Evolutionary conservation across 2,113 vertebrate genomes (phyloP).

Genomic region (Callionymus lyra): DNA sequence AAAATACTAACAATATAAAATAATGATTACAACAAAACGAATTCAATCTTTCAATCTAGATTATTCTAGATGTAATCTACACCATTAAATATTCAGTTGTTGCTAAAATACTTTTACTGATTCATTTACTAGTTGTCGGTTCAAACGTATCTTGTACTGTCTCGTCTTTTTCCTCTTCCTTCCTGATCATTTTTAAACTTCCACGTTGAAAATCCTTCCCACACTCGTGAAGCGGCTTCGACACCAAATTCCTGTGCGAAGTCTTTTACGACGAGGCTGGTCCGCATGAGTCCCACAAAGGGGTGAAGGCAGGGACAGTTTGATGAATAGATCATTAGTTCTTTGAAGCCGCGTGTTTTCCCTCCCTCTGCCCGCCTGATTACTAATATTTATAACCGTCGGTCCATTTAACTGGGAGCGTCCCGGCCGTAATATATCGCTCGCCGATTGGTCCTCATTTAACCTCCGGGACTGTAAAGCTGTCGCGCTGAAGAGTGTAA

Average conservation of each 20-base stretch:
- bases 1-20: too few species aligned
- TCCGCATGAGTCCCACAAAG: conserved; percentile 38
- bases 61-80: too few species aligned
- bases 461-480: conserved; percentile 61
- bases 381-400: conserved; percentile 73
- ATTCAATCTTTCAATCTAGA: too few species aligned
- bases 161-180: too few species aligned
- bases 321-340: conserved; percentile 70
- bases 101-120: too few species aligned
- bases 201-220: too few species aligned
- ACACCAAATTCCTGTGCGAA: conserved; percentile 41
- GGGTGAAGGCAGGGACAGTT: conserved; percentile 62
- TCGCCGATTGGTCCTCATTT: conserved; percentile 57
- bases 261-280: conserved; percentile 46
- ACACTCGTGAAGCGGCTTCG: conserved; percentile 28
- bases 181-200: too few species aligned
- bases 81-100: too few species aligned
- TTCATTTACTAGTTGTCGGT: too few species aligned
- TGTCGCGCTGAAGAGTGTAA: conserved; percentile 50
- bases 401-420: conserved; percentile 58
- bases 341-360: conserved; percentile 62
- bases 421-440: conserved; percentile 56
- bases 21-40: too few species aligned
- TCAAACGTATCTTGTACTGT: too few species aligned
- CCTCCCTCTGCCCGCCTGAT: conserved; percentile 35